A percentile compares a stretch with the other conserved stretches of the same genome.
phyloP scores from a whole-genome alignment of 2,113 vertebrate species.

The Acanthochromis polyacanthus region DNA sequence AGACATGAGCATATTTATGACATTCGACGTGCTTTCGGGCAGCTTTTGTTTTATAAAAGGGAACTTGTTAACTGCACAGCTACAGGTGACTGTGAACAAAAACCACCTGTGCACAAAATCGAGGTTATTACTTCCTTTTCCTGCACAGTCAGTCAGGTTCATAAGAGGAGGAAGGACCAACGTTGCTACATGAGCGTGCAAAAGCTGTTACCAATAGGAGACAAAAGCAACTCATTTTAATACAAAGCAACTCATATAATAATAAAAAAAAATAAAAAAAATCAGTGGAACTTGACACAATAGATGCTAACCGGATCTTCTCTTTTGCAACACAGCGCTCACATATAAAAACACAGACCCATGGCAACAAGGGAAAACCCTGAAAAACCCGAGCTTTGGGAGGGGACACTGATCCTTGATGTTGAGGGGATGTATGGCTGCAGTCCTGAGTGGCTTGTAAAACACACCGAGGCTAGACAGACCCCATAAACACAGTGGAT shows the following conservation, averaged over 20 bases:
- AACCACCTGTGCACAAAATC: neutral
- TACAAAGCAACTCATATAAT: neutral
- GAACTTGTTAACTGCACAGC: constrained; percentile 7
- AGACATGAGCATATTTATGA: neutral
- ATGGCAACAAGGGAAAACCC: neutral
- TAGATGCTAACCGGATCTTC: neutral
- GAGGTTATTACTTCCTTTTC: constrained; percentile 14
- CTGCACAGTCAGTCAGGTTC: neutral
- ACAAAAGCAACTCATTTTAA: neutral
- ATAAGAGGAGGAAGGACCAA: neutral
- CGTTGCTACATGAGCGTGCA: rapidly evolving
- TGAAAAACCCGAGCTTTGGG: constrained; percentile 2
- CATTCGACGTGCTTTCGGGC: neutral
- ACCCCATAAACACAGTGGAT: constrained; percentile 61
- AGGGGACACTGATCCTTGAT: constrained; percentile 15
- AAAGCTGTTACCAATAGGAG: neutral
- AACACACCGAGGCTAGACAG: constrained; percentile 27
- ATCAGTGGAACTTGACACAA: neutral
- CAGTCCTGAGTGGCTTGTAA: constrained; percentile 56
- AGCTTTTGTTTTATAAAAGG: neutral
- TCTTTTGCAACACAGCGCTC: neutral
- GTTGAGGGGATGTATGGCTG: constrained; percentile 36
- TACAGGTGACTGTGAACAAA: neutral
- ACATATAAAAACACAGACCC: neutral
- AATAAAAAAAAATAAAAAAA: neutral